Base-by-base conservation (phyloP, 1,140 invertebrate species). In the Stegodyphus dumicola region DNA sequence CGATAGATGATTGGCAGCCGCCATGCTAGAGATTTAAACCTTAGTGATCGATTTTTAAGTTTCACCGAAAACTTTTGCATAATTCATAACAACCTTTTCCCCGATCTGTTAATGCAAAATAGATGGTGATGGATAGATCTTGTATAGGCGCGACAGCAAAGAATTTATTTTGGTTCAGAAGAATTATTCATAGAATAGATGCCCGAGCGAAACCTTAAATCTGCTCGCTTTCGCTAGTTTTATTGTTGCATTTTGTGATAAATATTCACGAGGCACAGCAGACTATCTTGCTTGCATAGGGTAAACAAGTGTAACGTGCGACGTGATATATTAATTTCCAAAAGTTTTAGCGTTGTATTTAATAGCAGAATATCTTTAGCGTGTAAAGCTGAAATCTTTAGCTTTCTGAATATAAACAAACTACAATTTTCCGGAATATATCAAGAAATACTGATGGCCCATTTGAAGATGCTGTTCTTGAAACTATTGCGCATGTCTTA, bases 31-130 rank as follows among this genome's bases (percentile, higher is more conserved):
- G 33, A 66, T 77, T 75, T 75, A 75, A 83, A 48, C 77, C 49
- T 75, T 66, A 83, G 75, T 75, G 73, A 83, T 83, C 80, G 80
- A 83, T 83, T 75, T 83, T 75, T 75, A 83, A 83, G 70, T 83
- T 83, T 66, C 80, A 33, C 18, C 10, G 52, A 81, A 81, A 83
- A 83, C 80, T 83, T 75, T 75, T 83, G 80, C 56, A 83, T 83
- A 66, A 83, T 83, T 83, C 80, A 83, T 83, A 75, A 74, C 56
- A 80, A 75, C 71, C 70, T 74, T 83, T 33, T 83, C 54, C 51
- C 56, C 52, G 71, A 54, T 75, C 80, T 75, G 80, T 83, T 83
- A 66, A 83, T 83, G 80, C 80, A 83, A 83, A 83, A 65, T 83
- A 83, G 71, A 75, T 75, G 80, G 80, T 74, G 80, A 83, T 83